Conservation (phyloP, 2,888 invertebrate genomes). For the Candidula unifasciata region DNA sequence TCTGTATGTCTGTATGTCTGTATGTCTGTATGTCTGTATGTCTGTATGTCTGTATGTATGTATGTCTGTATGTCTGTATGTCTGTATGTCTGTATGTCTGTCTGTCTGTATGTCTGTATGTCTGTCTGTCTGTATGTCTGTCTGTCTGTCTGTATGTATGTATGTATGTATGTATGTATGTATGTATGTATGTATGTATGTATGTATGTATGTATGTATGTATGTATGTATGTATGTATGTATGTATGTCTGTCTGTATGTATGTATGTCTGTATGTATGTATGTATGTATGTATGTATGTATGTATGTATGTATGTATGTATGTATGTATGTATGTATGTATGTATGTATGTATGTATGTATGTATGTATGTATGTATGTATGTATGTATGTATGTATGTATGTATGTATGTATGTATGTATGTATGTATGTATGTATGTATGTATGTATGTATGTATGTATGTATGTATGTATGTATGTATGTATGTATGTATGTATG, state of each 20-base stretch:
- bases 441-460: too few species aligned
- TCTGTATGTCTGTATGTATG: slow-evolving; percentile 34
- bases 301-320: neutral
- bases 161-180: neutral
- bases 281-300: neutral
- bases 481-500: too few species aligned
- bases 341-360: slow-evolving; percentile 16
- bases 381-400: too few species aligned
- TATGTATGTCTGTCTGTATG: too few species aligned
- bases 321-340: neutral
- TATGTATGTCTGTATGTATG: neutral
- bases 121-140: slow-evolving; percentile 17
- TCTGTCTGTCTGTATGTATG: neutral
- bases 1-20: slow-evolving; percentile 31
- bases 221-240: neutral
- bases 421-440: too few species aligned
- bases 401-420: too few species aligned
- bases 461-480: too few species aligned
- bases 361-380: too few species aligned
- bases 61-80: neutral
- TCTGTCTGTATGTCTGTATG: slow-evolving; percentile 17
- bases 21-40: slow-evolving; percentile 35
- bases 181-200: neutral
- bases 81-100: slow-evolving; percentile 6
- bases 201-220: neutral